Evolutionary conservation across 2,888 invertebrate species (phyloP), one percentile per base, ranked within the genome.

Genomic region (Zaprionus lineosus): DNA sequence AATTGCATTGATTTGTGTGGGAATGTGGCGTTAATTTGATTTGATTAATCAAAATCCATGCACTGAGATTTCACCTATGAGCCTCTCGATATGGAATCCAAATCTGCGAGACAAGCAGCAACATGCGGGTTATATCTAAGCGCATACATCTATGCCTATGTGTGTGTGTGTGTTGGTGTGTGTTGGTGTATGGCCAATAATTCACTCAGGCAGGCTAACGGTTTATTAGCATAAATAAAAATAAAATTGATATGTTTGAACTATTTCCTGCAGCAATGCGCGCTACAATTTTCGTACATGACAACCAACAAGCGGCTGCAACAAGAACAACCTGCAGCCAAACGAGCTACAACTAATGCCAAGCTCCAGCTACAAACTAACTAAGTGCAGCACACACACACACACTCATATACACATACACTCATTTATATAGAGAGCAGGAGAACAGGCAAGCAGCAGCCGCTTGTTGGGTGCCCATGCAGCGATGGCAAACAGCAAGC

Each of bases 261-360:
- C 83, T 82, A 84, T 85, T 83, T 83, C 83, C 85, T 84, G 83
- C 83, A 84, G 83, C 79, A 84, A 81, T 79, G 84, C 82, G 78
- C 78, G 78, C 84, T 79, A 79, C 78, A 84, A 81, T 81, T 79
- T 81, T 79, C 84, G 72, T 78, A 84, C 79, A 81, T 81, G 79
- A 81, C 79, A 79, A 84, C 74, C 75, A 84, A 79, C 84, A 79
- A 66, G 73, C 69, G 65, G 62, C 69, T 55, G 53, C 76, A 74
- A 77, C 78, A 74, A 74, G 73, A 74, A 78, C 67, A 74, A 76
- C 71, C 74, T 67, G 76, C 73, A 79, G 69, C 79, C 57, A 75
- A 76, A 76, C 75, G 78, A 83, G 76, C 76, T 72, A 62, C 72
- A 72, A 82, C 83, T 71, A 71, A 72, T 73, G 68, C 73, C 68